Conservation (phyloP, 2,888 invertebrate genomes). For the Rhingia rostrata region DNA sequence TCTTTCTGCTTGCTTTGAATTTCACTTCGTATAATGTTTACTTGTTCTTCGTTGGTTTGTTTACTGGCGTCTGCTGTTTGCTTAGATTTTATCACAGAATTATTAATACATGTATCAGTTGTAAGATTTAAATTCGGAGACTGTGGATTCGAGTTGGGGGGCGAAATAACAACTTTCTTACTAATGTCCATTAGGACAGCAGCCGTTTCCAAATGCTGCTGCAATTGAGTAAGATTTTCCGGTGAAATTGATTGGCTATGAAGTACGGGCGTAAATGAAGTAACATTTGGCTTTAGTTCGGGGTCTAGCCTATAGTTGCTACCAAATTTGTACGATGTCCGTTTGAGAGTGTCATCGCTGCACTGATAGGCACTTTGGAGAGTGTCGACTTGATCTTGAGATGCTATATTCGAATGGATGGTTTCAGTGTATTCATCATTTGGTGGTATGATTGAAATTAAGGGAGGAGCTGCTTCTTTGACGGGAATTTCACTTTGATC, state of each 20-base stretch:
- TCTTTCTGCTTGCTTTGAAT: constrained; percentile 48
- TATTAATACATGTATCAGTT: constrained; percentile 82
- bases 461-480: constrained; percentile 49
- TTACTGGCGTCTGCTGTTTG: constrained; percentile 79
- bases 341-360: constrained; percentile 38
- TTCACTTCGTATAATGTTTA: constrained; percentile 44
- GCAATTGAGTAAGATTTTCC: constrained; percentile 79
- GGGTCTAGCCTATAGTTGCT: constrained; percentile 37
- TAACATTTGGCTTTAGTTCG: constrained; percentile 52
- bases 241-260: constrained; percentile 44
- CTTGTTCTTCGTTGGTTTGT: constrained; percentile 66
- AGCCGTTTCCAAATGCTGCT: constrained; percentile 83
- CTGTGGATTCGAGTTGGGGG: constrained; percentile 82
- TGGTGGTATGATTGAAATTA: constrained; percentile 37
- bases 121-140: constrained; percentile 79
- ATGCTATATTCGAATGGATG: constrained; percentile 15
- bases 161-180: constrained; percentile 82
- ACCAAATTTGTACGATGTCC: constrained; percentile 37
- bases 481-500: constrained; percentile 17
- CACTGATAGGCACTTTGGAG: constrained; percentile 37
- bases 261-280: constrained; percentile 34
- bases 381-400: constrained; percentile 37
- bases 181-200: constrained; percentile 83
- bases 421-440: constrained; percentile 39
- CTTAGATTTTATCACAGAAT: constrained; percentile 83